Conservation (phyloP, 2,888 invertebrate genomes). For the Catocala fraxini region DNA sequence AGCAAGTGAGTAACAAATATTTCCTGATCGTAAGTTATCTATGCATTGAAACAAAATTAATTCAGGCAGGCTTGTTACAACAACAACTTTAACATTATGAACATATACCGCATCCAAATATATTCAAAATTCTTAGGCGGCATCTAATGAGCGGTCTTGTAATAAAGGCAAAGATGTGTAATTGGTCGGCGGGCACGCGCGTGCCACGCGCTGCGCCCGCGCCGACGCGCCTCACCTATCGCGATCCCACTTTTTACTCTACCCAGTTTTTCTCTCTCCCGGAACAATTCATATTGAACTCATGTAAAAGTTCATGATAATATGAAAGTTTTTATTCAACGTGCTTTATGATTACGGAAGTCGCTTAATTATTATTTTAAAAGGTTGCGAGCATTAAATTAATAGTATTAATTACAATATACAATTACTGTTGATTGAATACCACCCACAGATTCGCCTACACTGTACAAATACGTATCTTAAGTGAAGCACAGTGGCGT, state of each 20-base stretch:
- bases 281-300: constrained; percentile 28
- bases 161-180: constrained; percentile 83
- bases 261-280: constrained; percentile 36
- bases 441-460: too few relatives aligned
- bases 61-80: too few relatives aligned
- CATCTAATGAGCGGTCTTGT: constrained; percentile 80
- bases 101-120: constrained; percentile 28
- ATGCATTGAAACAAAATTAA: too few relatives aligned
- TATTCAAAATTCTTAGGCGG: constrained; percentile 24
- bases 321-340: constrained; percentile 1
- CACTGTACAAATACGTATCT: too few relatives aligned
- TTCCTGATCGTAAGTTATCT: too few relatives aligned
- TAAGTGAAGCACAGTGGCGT: too few relatives aligned
- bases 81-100: too few relatives aligned
- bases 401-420: not conserved
- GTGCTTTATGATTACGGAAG: constrained; percentile 3
- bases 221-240: constrained; percentile 52
- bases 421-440: not conserved
- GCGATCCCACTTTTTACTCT: constrained; percentile 48
- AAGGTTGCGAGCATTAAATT: not conserved
- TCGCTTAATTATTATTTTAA: not conserved
- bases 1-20: too few relatives aligned
- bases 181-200: constrained; percentile 80
- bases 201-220: constrained; percentile 74
- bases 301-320: constrained; percentile 22